Evolutionary conservation across 2,113 vertebrate species (phyloP).

Genomic region (Dicerorhinus sumatrensis): DNA sequence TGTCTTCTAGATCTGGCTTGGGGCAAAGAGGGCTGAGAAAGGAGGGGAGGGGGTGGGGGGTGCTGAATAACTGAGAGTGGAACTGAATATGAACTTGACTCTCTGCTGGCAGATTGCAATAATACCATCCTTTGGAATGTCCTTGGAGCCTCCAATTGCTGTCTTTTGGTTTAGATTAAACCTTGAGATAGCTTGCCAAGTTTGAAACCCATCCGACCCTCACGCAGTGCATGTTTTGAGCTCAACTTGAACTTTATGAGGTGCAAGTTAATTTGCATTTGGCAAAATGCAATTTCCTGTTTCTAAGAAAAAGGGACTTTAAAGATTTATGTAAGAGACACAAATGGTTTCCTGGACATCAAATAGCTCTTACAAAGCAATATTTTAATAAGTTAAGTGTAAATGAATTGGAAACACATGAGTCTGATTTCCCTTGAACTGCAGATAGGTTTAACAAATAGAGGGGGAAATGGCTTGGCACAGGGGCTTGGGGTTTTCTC

Average conservation of each 20-base stretch:
- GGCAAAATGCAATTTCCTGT: constrained; percentile 85
- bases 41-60: rapidly evolving
- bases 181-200: constrained; percentile 76
- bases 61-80: neutral
- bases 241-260: constrained; percentile 84
- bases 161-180: constrained; percentile 84
- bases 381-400: constrained; percentile 86
- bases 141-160: constrained; percentile 61
- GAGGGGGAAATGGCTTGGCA: constrained; percentile 74
- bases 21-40: neutral
- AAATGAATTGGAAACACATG: constrained; percentile 85
- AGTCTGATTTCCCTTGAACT: constrained; percentile 83
- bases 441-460: constrained; percentile 82
- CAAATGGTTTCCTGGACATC: constrained; percentile 84
- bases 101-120: constrained; percentile 63
- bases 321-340: constrained; percentile 84
- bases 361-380: constrained; percentile 85
- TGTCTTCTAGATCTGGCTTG: neutral
- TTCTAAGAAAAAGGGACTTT: constrained; percentile 84
- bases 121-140: constrained; percentile 79
- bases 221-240: constrained; percentile 75
- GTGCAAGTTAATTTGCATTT: constrained; percentile 86
- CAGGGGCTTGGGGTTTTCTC: constrained; percentile 65
- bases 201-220: constrained; percentile 77
- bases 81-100: constrained; percentile 30